phyloP scores from a whole-genome alignment of 2,797 vertebrate species.

The Sebastes paucispinis region DNA sequence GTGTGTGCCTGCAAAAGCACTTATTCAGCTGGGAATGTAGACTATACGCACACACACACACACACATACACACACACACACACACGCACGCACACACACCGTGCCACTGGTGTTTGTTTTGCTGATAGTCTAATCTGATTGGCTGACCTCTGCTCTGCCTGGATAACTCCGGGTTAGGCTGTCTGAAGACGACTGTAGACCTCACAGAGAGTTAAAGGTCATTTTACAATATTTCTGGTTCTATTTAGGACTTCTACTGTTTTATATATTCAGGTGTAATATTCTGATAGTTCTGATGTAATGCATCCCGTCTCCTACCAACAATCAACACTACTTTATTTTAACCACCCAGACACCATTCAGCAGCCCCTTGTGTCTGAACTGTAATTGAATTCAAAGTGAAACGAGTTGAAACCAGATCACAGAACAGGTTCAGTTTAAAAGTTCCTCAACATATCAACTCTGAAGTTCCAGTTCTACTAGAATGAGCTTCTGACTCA shows the following conservation, averaged over 20 bases:
- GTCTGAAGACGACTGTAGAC: neutral
- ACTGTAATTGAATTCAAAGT: too few species aligned
- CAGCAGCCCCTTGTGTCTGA: too few species aligned
- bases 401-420: too few species aligned
- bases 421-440: too few species aligned
- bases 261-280: neutral
- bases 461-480: too few species aligned
- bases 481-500: too few species aligned
- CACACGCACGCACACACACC: neutral
- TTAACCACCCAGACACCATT: too few species aligned
- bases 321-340: too few species aligned
- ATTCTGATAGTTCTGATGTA: neutral
- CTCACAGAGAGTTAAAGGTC: neutral
- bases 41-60: neutral
- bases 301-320: neutral
- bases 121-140: constrained; percentile 68
- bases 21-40: constrained; percentile 8
- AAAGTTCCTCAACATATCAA: too few species aligned
- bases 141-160: constrained; percentile 60
- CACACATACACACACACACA: neutral
- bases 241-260: neutral
- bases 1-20: constrained; percentile 39
- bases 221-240: neutral
- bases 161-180: constrained; percentile 12
- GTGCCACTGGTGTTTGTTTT: constrained; percentile 71